Evolutionary conservation across 2,113 vertebrate species (phyloP).

Genomic region (Atrichornis clamosus): DNA sequence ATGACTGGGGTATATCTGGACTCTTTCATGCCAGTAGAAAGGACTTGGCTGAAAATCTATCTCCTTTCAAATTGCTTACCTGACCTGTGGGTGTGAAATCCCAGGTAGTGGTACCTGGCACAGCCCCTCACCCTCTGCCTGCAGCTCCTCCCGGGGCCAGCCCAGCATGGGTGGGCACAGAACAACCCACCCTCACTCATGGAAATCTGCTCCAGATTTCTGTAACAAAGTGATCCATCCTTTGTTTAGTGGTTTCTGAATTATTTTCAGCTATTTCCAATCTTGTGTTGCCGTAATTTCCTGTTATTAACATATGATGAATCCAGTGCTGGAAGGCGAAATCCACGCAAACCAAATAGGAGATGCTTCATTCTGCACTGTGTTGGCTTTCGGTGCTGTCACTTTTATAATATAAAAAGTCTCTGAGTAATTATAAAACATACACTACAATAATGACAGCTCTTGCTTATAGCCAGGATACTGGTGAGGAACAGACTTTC

Average conservation of each 20-base stretch:
- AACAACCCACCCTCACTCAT: fast-evolving
- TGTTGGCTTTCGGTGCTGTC: background rate
- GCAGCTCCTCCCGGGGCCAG: background rate
- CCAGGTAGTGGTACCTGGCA: background rate
- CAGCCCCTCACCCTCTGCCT: too few relatives aligned
- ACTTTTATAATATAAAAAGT: background rate
- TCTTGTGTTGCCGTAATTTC: background rate
- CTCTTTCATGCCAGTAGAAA: background rate
- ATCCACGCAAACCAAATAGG: background rate
- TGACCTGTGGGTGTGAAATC: fast-evolving
- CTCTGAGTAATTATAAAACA: background rate
- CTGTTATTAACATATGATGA: background rate
- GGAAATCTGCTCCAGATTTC: background rate
- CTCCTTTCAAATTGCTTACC: background rate
- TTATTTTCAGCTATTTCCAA: background rate
- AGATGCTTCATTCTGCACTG: background rate
- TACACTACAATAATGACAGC: background rate
- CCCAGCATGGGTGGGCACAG: fast-evolving
- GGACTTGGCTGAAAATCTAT: fast-evolving
- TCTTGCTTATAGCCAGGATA: background rate
- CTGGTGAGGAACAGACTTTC: background rate
- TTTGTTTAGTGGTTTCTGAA: background rate
- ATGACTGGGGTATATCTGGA: fast-evolving
- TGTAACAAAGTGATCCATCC: background rate
- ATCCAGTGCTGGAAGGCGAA: background rate